These are phyloP conservation scores for Potorous gilbertii DNA, from an alignment of 2,797 vertebrate species.

Conservation along the genomic window DNA sequence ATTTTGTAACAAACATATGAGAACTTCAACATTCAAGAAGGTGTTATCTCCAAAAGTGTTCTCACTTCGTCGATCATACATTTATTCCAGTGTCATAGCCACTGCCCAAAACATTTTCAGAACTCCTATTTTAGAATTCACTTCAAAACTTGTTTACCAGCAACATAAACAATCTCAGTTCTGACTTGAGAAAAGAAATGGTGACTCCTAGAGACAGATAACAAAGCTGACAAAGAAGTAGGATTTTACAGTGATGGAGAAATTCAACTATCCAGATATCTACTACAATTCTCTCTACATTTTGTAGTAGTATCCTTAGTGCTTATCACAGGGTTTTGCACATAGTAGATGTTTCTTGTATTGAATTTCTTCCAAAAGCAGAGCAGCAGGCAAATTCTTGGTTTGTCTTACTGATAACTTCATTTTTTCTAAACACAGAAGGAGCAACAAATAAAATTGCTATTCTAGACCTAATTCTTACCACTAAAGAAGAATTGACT, in stretches of 20 bases:
- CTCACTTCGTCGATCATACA: neutral
- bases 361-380: neutral
- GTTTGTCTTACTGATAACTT: neutral
- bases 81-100: neutral
- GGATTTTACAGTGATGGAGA: neutral
- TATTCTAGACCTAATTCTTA: neutral
- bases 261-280: neutral
- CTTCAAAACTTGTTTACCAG: neutral
- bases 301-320: neutral
- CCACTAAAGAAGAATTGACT: neutral
- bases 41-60: too few relatives aligned
- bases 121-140: neutral
- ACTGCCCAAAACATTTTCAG: neutral
- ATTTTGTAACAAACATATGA: too few relatives aligned
- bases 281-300: neutral
- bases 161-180: neutral
- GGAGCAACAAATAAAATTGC: neutral
- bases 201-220: neutral
- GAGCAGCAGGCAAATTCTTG: neutral
- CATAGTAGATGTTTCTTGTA: neutral
- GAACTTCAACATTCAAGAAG: too few relatives aligned
- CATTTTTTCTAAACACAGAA: neutral
- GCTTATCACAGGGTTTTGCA: neutral
- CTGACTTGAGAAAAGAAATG: neutral
- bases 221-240: neutral